Conservation (phyloP, 2,888 invertebrate species). For the Plebejus argus region DNA sequence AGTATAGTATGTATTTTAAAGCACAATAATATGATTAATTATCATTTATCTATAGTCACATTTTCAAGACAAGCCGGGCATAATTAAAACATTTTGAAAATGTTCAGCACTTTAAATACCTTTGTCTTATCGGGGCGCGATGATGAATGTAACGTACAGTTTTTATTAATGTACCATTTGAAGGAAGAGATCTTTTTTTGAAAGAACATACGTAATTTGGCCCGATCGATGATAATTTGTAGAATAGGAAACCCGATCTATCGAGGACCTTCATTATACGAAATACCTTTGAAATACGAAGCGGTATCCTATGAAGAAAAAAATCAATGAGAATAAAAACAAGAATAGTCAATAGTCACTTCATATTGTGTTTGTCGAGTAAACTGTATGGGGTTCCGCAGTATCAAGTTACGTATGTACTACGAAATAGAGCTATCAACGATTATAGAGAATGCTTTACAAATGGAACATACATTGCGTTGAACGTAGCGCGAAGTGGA, state of each 20-base stretch:
- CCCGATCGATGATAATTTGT: slow-evolving; percentile 60
- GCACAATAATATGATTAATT: neutral
- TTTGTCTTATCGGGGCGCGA: too few species aligned
- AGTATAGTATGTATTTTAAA: neutral
- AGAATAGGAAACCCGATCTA: slow-evolving; percentile 59
- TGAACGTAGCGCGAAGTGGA: neutral
- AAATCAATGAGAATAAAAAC: slow-evolving; percentile 64
- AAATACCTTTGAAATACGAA: slow-evolving; percentile 68
- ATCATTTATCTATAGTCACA: too few species aligned
- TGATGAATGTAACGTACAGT: too few species aligned
- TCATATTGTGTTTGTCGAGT: slow-evolving; percentile 76
- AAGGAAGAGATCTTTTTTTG: too few species aligned
- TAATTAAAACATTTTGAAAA: too few species aligned
- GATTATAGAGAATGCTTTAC: slow-evolving; percentile 20
- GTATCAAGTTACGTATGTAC: slow-evolving; percentile 65
- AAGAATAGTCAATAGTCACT: slow-evolving; percentile 80
- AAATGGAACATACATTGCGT: slow-evolving; percentile 47
- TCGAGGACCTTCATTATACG: slow-evolving; percentile 56
- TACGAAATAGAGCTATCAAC: slow-evolving; percentile 42
- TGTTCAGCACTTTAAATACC: too few species aligned
- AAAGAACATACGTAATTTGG: slow-evolving; percentile 1
- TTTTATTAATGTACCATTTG: too few species aligned
- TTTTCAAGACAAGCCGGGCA: too few species aligned
- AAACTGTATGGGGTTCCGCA: slow-evolving; percentile 72
- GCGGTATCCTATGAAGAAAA: slow-evolving; percentile 73